A percentile compares a stretch with the other conserved stretches of the same genome.
These are phyloP conservation scores for Nymphalis io DNA, from an alignment of 1,140 invertebrate genomes.

Conservation along the genomic window DNA sequence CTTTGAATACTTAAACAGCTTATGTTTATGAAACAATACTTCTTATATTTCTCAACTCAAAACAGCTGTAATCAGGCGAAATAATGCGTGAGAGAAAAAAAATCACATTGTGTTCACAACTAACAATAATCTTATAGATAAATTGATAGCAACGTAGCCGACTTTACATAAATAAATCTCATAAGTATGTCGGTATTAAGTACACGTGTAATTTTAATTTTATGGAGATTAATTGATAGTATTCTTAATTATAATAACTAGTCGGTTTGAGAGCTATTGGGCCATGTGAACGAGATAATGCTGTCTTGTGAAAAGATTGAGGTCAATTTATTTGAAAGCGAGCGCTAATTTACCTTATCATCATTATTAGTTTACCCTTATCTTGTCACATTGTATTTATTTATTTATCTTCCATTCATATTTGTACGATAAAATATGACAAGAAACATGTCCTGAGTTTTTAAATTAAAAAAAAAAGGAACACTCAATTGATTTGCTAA, in stretches of 20 bases:
- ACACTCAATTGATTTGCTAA: not conserved
- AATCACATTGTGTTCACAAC: constrained; percentile 44
- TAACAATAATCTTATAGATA: constrained; percentile 50
- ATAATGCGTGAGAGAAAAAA: constrained; percentile 58
- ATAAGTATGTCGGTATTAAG: constrained; percentile 35
- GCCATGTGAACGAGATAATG: constrained; percentile 19
- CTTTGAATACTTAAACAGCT: not conserved
- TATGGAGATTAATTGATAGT: constrained; percentile 32
- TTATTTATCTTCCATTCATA: no score
- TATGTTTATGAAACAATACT: constrained; percentile 36
- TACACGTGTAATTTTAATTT: constrained; percentile 34
- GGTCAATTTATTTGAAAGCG: no score
- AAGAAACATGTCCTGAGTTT: no score
- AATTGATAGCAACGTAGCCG: constrained; percentile 34
- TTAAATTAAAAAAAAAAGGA: no score
- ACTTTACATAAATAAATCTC: constrained; percentile 35
- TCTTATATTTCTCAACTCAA: constrained; percentile 46
- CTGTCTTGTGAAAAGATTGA: not conserved
- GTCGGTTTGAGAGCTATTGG: constrained; percentile 16
- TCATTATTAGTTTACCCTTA: no score
- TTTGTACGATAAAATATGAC: no score
- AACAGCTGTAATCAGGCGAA: constrained; percentile 46
- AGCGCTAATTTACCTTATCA: no score
- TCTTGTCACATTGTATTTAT: no score
- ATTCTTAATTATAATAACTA: constrained; percentile 18